Conservation (phyloP, 2,888 invertebrate genomes). For the Phyllotreta cruciferae region DNA sequence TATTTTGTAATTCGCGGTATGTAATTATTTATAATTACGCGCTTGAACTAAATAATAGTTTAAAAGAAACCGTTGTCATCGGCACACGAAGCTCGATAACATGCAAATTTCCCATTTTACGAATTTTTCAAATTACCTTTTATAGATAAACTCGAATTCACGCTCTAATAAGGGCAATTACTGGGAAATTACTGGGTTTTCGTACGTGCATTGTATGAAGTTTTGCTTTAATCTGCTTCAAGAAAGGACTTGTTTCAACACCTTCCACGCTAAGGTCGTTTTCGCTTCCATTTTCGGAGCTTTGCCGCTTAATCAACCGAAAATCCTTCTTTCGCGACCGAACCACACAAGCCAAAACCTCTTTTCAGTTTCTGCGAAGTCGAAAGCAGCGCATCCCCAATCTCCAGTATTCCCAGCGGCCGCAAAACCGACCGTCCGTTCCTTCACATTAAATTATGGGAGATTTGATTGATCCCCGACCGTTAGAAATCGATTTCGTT, state of each 20-base stretch:
- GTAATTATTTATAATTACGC: conserved; percentile 29
- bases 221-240: not conserved
- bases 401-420: not conserved
- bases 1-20: conserved; percentile 32
- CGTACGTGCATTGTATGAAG: not conserved
- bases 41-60: conserved; percentile 22
- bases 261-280: not conserved
- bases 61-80: too few relatives aligned
- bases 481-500: too few relatives aligned
- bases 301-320: conserved; percentile 4
- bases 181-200: not conserved
- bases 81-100: too few relatives aligned
- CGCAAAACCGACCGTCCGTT: too few relatives aligned
- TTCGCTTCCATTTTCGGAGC: conserved; percentile 1
- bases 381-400: not conserved
- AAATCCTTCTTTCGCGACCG: conserved; percentile 2
- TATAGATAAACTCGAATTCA: too few relatives aligned
- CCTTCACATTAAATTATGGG: too few relatives aligned
- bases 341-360: not conserved
- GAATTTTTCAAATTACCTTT: too few relatives aligned
- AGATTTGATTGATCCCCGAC: too few relatives aligned
- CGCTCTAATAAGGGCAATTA: too few relatives aligned
- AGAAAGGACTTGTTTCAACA: not conserved
- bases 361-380: not conserved
- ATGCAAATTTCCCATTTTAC: too few relatives aligned